Percentiles rank a stretch among this genome's conserved stretches.
phyloP scores from a whole-genome alignment of 2,113 vertebrate genomes.

The Serilophus lunatus region DNA sequence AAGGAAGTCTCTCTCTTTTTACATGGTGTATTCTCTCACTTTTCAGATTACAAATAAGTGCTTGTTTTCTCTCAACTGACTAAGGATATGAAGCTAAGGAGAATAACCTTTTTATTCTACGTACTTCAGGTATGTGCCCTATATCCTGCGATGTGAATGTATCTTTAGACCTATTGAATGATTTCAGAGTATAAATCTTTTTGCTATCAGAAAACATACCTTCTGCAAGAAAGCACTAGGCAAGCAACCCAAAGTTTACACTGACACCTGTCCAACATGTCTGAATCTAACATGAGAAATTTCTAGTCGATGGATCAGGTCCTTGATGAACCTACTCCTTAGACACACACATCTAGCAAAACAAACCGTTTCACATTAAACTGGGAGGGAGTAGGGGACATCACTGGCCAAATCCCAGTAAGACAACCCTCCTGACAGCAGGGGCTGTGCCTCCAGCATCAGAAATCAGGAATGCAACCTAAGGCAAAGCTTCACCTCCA shows the following conservation, averaged over 20 bases:
- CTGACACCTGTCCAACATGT: not conserved
- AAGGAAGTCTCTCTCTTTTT: not conserved
- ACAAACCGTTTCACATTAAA: not conserved
- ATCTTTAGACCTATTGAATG: not conserved
- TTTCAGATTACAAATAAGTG: not conserved
- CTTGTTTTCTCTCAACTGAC: not conserved
- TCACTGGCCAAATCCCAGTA: not conserved
- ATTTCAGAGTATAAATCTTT: not conserved
- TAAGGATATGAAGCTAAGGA: not conserved
- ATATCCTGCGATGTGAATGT: not conserved
- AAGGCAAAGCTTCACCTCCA: not conserved
- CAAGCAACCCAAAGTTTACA: not conserved
- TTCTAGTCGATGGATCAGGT: not conserved
- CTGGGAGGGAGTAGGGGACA: accelerated
- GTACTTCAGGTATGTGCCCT: not conserved
- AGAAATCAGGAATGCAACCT: not conserved
- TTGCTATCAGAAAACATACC: not conserved
- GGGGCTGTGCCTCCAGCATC: not conserved
- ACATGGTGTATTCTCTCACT: not conserved
- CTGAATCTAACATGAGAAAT: not conserved
- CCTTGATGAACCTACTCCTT: not conserved
- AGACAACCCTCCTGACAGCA: not conserved
- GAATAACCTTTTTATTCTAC: not conserved
- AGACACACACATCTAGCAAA: not conserved
- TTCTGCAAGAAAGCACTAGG: not conserved